Base-by-base conservation (phyloP, 2,113 vertebrate genomes). In the Donacobius atricapilla region DNA sequence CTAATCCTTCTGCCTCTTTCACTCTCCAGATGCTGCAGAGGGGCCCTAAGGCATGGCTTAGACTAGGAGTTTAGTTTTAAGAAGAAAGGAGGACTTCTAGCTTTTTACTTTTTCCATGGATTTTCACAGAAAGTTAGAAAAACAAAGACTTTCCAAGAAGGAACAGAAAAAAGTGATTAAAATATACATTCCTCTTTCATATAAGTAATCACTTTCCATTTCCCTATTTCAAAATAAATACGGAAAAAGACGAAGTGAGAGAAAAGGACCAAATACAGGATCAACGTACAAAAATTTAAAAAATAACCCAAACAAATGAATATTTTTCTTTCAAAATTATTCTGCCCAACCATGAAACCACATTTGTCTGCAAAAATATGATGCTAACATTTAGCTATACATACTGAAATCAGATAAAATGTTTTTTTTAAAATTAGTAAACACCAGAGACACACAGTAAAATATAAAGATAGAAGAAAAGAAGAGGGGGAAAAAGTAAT, bases 401-500 rank as follows among this genome's bases (percentile, higher is more conserved):
- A 3, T 8, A 44, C 1, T 61, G 39, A 93, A 81, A 73, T 37
- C 21, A 80, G 39, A 76, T 9, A 20, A 10, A 28, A 11, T 61
- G 3, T 39, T 90, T 76, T 61, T 54, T 7, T n/a, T n/a, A n/a
- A 56, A 77, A 73, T 50, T 33, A 50, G 23, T 25, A 85, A 83
- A 73, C 17, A 69, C 14, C 23, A 66, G 56, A 88, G 10, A 50
- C 12, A n/a, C 0, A 1, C 6, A 57, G 24, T 35, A 30, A 83
- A 86, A 85, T 61, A 66, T 9, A 83, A 60, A 72, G 27, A 63
- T 2, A 71, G 17, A 81, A 45, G 9, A 48, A 48, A 44, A 47
- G 1, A 56, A 22, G 9, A 61, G 4, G 6, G 24, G 5, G 0
- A 9, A 33, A 57, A 39, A 15, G 5, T 4, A 39, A 84, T 33